Percentiles rank a stretch among this genome's conserved stretches.
Conservation (phyloP, 1,140 invertebrate genomes). For the Saccostrea cuccullata region DNA sequence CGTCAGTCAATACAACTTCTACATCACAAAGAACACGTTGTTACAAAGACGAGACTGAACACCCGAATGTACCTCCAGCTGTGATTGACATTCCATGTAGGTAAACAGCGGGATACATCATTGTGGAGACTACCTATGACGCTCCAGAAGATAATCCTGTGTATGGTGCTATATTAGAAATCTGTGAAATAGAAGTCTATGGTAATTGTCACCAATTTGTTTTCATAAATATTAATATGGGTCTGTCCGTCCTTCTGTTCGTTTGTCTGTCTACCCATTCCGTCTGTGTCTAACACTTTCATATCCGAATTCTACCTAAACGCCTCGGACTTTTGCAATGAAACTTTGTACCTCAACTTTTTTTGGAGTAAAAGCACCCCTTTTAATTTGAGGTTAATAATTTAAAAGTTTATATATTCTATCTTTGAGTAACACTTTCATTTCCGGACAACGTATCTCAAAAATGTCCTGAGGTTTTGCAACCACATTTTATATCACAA, state of each 20-base stretch:
- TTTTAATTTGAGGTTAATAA: too few species aligned
- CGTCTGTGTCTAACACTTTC: too few species aligned
- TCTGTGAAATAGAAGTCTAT: not conserved
- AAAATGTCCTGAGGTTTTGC: too few species aligned
- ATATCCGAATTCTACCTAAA: too few species aligned
- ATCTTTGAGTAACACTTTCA: too few species aligned
- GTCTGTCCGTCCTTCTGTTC: too few species aligned
- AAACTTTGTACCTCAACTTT: too few species aligned
- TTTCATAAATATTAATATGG: not conserved
- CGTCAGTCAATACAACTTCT: not conserved
- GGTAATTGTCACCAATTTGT: not conserved
- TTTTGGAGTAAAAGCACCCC: too few species aligned
- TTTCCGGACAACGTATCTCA: too few species aligned
- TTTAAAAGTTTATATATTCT: too few species aligned
- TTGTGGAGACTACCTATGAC: not conserved
- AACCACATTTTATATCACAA: too few species aligned
- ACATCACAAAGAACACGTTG: not conserved
- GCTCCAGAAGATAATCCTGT: not conserved
- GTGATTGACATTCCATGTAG: not conserved
- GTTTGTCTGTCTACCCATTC: too few species aligned
- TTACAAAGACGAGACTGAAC: not conserved
- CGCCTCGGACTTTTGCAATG: not conserved
- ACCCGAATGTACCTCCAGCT: not conserved
- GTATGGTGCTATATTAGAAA: not conserved
- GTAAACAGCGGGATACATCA: not conserved